Base-by-base conservation (phyloP, 2,888 invertebrate species). In the Diloba caeruleocephala region DNA sequence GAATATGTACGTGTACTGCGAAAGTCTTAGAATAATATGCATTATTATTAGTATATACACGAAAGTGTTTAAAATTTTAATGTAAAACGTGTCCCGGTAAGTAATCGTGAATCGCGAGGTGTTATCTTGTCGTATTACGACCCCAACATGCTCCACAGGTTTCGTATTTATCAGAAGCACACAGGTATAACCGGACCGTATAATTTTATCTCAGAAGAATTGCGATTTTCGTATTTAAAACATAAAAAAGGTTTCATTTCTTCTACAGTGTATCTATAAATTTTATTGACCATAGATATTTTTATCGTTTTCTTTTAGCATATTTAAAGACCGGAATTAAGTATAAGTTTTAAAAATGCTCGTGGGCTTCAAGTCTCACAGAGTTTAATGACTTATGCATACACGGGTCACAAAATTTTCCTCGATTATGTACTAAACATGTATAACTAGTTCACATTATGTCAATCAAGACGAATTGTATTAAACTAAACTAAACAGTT, bases 141-240 rank as follows among this genome's bases (percentile, higher is more conserved):
- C 34, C 15, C 37, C 33, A 60, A 65, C 68, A 50, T 58, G 68
- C 65, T 68, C 14, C 49, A 38, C 68, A 44, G 70, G 68, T 65
- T 65, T 46, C 32, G 45, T 45, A 44, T 67, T 66, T 66, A 62
- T 65, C 64, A 52, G 55, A 33, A 3, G 5, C 19, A 52, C 44
- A 17, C 49, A 43, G 45, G 57, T 53, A 45, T 51, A 55, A 70
- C 58, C 70, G 62, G 66, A 13, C 46, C 48, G 25, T n/a, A n/a
- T 39, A 15, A 46, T 31, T 50, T 38, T 28, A 46, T 29, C 32
- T 49, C 34, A 36, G 13, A 15, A 32, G 12, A 37, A 23, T 13
- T 34, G 28, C 13, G 23, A 8, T 43, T 26, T 45, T 28, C 10
- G 25, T 37, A 41, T 37, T 25, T 19, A n/a, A 23, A 42, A 10